A percentile compares a stretch with the other conserved stretches of the same genome.
These are phyloP conservation scores for Amphipyra berbera DNA, from an alignment of 2,888 invertebrate genomes.

Conservation along the genomic window DNA sequence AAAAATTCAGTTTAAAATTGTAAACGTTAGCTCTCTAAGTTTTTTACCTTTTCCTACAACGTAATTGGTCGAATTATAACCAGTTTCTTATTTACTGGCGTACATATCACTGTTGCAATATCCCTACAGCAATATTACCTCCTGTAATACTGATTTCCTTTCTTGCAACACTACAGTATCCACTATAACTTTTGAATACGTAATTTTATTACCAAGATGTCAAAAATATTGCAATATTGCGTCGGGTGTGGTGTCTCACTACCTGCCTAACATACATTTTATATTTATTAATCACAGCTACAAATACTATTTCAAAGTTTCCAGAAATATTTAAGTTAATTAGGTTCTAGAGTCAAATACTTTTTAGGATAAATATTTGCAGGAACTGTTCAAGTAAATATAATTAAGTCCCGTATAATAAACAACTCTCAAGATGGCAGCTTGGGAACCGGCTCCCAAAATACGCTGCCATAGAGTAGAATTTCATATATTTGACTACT, in stretches of 20 bases:
- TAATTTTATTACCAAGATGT: slow-evolving; percentile 13
- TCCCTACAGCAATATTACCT: slow-evolving; percentile 56
- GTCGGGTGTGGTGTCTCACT: background rate
- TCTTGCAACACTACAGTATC: slow-evolving; percentile 61
- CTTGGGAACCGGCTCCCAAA: too few species aligned
- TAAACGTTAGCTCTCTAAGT: slow-evolving; percentile 32
- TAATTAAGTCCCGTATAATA: too few species aligned
- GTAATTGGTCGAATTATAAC: slow-evolving; percentile 50
- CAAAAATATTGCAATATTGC: slow-evolving; percentile 1
- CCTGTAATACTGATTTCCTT: slow-evolving; percentile 61
- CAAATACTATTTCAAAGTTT: too few species aligned
- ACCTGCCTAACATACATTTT: background rate
- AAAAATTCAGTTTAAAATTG: slow-evolving; percentile 15
- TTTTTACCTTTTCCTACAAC: slow-evolving; percentile 51
- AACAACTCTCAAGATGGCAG: too few species aligned
- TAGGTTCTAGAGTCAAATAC: too few species aligned
- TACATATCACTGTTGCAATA: slow-evolving; percentile 55
- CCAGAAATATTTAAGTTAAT: too few species aligned
- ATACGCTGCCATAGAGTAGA: too few species aligned
- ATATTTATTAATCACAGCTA: too few species aligned
- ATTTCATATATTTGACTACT: too few species aligned
- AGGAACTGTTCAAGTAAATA: too few species aligned
- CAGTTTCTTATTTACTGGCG: slow-evolving; percentile 49
- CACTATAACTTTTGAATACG: slow-evolving; percentile 26
- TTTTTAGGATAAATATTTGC: too few species aligned